phyloP scores from a whole-genome alignment of 2,797 vertebrate species.

The Cichlasoma orientale region DNA sequence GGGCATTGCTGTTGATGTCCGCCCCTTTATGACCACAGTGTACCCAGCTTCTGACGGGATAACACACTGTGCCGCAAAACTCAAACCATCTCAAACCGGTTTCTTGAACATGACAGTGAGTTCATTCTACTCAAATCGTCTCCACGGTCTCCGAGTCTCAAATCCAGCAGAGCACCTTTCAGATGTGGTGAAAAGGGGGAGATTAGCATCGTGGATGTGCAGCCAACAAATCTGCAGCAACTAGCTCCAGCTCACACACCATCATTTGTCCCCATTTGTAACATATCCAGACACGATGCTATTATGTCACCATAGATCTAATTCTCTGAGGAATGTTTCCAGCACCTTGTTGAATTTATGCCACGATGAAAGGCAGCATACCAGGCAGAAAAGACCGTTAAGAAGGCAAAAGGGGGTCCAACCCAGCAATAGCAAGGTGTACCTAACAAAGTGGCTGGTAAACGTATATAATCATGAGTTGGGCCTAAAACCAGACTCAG shows the following conservation, averaged over 20 bases:
- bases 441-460: background rate
- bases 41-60: background rate
- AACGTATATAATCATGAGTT: background rate
- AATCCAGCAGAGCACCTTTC: too few relatives aligned
- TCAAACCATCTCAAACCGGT: background rate
- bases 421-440: background rate
- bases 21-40: rapidly evolving
- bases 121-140: too few relatives aligned
- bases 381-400: background rate
- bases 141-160: too few relatives aligned
- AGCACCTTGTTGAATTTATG: background rate
- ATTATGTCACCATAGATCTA: background rate
- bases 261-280: background rate
- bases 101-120: too few relatives aligned
- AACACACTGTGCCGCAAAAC: background rate
- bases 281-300: background rate
- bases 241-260: background rate
- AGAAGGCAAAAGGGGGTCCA: background rate
- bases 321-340: too few relatives aligned
- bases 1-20: background rate
- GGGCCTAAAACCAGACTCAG: background rate
- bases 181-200: background rate
- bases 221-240: background rate
- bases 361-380: background rate
- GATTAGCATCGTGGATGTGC: background rate